Evolutionary conservation across 2,113 vertebrate species (phyloP), one percentile per base, ranked within the genome.

Genomic region (Leucosticte australis): DNA sequence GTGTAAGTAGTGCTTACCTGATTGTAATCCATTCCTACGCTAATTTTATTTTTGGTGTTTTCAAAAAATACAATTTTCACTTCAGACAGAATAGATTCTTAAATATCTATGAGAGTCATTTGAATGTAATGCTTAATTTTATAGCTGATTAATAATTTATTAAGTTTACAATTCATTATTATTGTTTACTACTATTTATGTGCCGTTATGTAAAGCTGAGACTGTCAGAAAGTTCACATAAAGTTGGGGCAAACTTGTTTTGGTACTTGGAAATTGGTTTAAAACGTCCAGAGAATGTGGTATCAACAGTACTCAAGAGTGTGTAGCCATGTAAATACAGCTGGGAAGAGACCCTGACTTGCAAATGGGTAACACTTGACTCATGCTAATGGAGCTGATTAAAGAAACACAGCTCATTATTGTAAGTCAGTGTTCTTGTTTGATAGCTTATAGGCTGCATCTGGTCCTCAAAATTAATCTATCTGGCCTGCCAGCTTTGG

Each of bases 391-490:
- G 24, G 30, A 80, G 71, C 73, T 94, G 82, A 92, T 92, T 90
- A 90, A 83, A 81, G 85, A 89, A 88, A 91, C 46, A 65, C 47
- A 95, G 82, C 84, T 92, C 65, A 22, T 69, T 94, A 88, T 83
- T 85, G 14, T 85, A 76, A 94, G 63, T 73, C 85, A 56, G 50
- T 73, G 55, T 77, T 95, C 46, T 86, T 90, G 80, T 83, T 71
- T 86, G 79, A 70, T 86, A 70, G 83, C 71, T 89, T 83, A 83
- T 82, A 74, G 88, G 27, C 86, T 96, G 86, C 94, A 94, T 97
- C 95, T 97, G 95, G 55, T 88, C 55, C 71, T 93, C 62, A 33
- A 50, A 90, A 94, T 90, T 85, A 81, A 83, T 95, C 79, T 94
- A 5, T 88, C 47, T 57, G 30, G 46, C 68, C 90, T 90, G 71